Evolutionary conservation across 2,113 vertebrate genomes (phyloP), one percentile per base, ranked within the genome.

Genomic region (Rhinogobius similis): DNA sequence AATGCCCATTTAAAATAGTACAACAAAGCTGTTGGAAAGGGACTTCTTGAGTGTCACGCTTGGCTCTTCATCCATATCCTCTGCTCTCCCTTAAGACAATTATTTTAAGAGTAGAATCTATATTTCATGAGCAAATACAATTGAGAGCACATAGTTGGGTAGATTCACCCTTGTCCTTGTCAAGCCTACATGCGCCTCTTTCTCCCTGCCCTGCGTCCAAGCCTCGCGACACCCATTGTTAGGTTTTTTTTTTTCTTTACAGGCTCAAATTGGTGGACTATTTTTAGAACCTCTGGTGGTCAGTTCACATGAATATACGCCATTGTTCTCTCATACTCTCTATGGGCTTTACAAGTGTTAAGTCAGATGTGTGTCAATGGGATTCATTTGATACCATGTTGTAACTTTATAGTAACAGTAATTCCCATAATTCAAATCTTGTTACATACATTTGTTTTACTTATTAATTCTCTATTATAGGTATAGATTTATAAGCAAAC

Each of bases 81-180:
- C 26, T 29, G 26, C 14, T 16, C 55, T 58, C 55, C 26, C 14
- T 29, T 29, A 27, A 58, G 55, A 27, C 55, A 58, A 18, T 58
- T 18, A 29, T 18, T 29, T 27, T 29, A 29, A 9, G 55, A 14
- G 13, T 20, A 27, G 24, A 58, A 58, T 16, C 24, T 29, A 58
- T 58, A 29, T 29, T 58, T 58, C 13, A 18, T 27, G 24, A 58
- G 55, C 21, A 58, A 58, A 58, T 29, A 5, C 26, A 7, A 29
- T 29, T 8, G 6, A 18, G 26, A 13, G 50, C 8, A 9, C 14
- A 14, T 8, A 18, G 23, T 18, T 29, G 55, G 2, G 29, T 18
- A 18, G 23, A 18, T 29, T 58, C 55, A 58, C 55, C 52, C 52
- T 58, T 58, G 55, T 58, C 55, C 14, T 32, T 58, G 53, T 56